Conservation (phyloP, 2,113 vertebrate genomes). For the Callospermophilus lateralis region DNA sequence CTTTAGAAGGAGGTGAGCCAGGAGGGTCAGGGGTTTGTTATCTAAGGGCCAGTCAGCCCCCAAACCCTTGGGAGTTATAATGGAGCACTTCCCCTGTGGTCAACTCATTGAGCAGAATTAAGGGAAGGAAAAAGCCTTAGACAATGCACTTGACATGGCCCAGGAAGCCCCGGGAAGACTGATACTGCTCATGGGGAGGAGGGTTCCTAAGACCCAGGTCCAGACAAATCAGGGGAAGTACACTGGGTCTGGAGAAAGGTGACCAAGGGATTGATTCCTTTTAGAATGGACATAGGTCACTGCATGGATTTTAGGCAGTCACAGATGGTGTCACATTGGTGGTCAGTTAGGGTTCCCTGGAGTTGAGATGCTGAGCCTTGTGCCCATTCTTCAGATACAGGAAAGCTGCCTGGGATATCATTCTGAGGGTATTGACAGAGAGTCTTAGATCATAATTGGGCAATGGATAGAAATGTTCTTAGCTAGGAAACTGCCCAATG, state of each 20-base stretch:
- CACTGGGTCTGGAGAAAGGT: not conserved
- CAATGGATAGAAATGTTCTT: not conserved
- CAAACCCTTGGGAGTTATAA: not conserved
- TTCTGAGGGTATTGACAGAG: not conserved
- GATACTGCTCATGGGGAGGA: not conserved
- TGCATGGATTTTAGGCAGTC: accelerated
- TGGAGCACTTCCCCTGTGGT: not conserved
- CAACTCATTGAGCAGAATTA: not conserved
- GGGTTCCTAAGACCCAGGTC: not conserved
- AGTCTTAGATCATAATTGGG: not conserved
- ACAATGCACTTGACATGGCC: not conserved
- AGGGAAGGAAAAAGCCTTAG: not conserved
- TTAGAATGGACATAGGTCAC: not conserved
- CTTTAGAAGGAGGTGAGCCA: not conserved
- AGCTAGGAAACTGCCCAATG: not conserved
- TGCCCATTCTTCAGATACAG: accelerated
- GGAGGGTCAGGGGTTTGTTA: not conserved
- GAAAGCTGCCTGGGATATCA: not conserved
- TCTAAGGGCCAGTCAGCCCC: not conserved
- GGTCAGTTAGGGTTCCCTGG: too few relatives aligned
- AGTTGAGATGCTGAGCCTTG: too few relatives aligned
- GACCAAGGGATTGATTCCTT: not conserved
- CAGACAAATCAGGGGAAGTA: not conserved
- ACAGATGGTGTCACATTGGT: accelerated
- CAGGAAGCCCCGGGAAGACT: not conserved